A percentile compares a stretch with the other conserved stretches of the same genome.
Conservation (phyloP, 2,797 vertebrate species). For the Calcarius lapponicus region DNA sequence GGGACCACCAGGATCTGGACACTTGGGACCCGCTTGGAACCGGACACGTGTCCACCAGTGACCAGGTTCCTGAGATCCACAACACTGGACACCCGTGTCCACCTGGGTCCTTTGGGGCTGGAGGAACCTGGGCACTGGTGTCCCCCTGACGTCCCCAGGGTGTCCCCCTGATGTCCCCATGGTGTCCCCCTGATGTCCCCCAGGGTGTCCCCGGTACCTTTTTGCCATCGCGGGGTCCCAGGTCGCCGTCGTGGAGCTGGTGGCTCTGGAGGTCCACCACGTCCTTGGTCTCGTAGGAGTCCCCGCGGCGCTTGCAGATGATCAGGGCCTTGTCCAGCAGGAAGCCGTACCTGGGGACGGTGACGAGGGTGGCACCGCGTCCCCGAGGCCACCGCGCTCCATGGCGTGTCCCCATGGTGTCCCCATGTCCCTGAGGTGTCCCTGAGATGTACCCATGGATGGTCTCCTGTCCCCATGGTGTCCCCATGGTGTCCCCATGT, state of each 20-base stretch:
- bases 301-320: constrained; percentile 92
- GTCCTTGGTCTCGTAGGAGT: constrained; percentile 89
- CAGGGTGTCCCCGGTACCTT: constrained; percentile 77
- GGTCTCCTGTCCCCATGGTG: no score
- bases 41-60: not conserved
- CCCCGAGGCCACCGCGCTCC: rapidly evolving
- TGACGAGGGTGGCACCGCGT: rapidly evolving
- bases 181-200: no score
- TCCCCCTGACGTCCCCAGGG: not conserved
- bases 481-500: no score
- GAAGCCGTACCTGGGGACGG: constrained; percentile 84
- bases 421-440: no score
- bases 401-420: rapidly evolving
- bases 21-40: no score
- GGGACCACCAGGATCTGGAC: no score
- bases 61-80: not conserved
- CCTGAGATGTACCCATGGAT: no score
- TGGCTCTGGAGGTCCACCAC: constrained; percentile 85
- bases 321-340: constrained; percentile 93
- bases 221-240: constrained; percentile 84
- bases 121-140: rapidly evolving
- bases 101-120: not conserved
- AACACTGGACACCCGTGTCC: not conserved
- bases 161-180: no score
- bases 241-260: constrained; percentile 85